Evolutionary conservation across 2,113 vertebrate species (phyloP), one percentile per base, ranked within the genome.

Genomic region (Chaetodon auriga): DNA sequence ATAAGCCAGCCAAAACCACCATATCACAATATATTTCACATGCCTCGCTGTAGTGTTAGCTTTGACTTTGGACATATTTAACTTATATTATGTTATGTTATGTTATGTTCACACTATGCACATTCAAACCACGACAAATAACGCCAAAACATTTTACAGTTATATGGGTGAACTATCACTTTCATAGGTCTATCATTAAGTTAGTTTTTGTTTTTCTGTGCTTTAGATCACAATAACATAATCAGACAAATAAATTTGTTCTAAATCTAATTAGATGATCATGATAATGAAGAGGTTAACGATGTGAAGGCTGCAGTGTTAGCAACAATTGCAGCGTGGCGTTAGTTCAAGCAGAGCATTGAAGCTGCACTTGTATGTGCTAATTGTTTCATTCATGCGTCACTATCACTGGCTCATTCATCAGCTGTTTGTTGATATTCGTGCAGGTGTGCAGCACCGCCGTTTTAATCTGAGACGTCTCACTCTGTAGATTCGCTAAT

Each of bases 311-410:
- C 57, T 23, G 65, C 6, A 25, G 58, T 80, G 63, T 64, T 41
- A 71, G 41, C n/a, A 63, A 53, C 57, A 57, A 70, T 45, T 64
- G 75, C 63, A 46, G 43, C 43, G 7, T 1, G n/a, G 45, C 30
- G 11, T 71, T 23, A 18, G 45, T 70, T 21, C 10, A 49, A 68
- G 49, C 60, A 21, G 71, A 48, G 10, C 35, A 18, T 16, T 69
- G 12, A 54, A 38, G 72, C 48, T 63, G 21, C 16, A 21, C 53
- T 19, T 62, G 38, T 48, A 81, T 81, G 41, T 68, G 62, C 72
- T 83, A 68, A 80, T 78, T 78, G 72, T 69, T 87, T 81, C 55
- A 68, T 80, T 80, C 76, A 58, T 48, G 62, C 53, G 30, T 68
- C n/a, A 23, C 35, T 19, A 72, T 72, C 62, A 14, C 25, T 54